Conservation (phyloP, 1,140 invertebrate species). For the Trichonephila clavata region DNA sequence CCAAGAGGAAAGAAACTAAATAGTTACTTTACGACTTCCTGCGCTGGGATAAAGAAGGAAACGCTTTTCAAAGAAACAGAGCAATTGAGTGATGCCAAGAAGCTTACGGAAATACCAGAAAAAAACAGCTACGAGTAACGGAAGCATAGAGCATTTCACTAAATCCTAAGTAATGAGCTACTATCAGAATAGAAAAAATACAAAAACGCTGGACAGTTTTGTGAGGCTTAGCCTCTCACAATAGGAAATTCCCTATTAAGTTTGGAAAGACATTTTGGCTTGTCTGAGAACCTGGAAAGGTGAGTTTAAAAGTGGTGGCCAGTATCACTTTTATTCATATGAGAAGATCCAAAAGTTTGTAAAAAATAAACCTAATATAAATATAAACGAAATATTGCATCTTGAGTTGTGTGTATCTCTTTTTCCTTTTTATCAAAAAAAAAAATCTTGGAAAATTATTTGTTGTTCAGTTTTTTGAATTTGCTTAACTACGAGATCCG, state of each 20-base stretch:
- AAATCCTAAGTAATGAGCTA: constrained; percentile 55
- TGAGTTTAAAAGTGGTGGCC: background rate
- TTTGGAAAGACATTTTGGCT: background rate
- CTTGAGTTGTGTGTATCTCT: too few relatives aligned
- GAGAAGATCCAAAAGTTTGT: background rate
- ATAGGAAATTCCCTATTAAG: constrained; percentile 18
- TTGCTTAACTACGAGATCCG: too few relatives aligned
- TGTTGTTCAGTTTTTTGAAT: too few relatives aligned
- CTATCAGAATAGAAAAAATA: constrained; percentile 34
- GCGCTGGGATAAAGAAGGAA: background rate
- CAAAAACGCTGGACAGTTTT: constrained; percentile 23
- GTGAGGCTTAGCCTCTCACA: constrained; percentile 13
- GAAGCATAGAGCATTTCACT: constrained; percentile 39
- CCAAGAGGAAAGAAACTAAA: constrained; percentile 6
- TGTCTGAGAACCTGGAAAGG: background rate
- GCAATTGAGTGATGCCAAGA: constrained; percentile 44
- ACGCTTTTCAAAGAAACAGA: background rate
- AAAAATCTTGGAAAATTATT: too few relatives aligned
- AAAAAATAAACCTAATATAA: too few relatives aligned
- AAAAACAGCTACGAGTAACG: constrained; percentile 26
- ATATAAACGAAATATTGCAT: too few relatives aligned
- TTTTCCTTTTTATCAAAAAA: too few relatives aligned
- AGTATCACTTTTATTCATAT: background rate
- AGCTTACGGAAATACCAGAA: constrained; percentile 36
- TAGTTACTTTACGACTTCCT: constrained; percentile 25